A percentile compares a stretch with the other conserved stretches of the same genome.
These are phyloP conservation scores for Aerospiza tachiro DNA, from an alignment of 2,797 vertebrate species.

Conservation along the genomic window DNA sequence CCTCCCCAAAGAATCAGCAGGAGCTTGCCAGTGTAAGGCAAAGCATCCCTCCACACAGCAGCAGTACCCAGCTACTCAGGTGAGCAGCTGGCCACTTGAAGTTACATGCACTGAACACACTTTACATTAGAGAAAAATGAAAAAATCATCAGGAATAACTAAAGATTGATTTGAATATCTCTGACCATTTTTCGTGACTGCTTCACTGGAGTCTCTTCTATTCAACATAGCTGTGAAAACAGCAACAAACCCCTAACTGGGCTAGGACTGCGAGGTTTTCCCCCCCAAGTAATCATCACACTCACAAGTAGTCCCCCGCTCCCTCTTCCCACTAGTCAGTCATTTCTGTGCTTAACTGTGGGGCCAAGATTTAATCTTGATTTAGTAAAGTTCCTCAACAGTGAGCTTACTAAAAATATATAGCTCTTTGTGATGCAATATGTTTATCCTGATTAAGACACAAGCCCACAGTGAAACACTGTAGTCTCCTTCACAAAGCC, in stretches of 20 bases:
- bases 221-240: neutral
- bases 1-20: neutral
- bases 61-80: neutral
- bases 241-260: neutral
- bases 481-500: neutral
- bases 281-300: neutral
- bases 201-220: neutral
- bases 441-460: slow-evolving; percentile 3
- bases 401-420: neutral
- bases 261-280: neutral
- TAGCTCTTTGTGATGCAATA: neutral
- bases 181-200: neutral
- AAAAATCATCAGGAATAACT: neutral
- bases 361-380: neutral
- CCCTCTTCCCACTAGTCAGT: neutral
- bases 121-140: neutral
- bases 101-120: neutral
- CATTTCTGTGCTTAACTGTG: neutral
- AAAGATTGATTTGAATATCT: neutral
- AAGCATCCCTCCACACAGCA: neutral
- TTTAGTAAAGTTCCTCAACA: neutral
- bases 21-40: neutral
- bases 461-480: neutral
- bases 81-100: neutral
- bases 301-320: rapidly evolving